Conservation (phyloP, 2,113 vertebrate species). For the Corvus cornix region DNA sequence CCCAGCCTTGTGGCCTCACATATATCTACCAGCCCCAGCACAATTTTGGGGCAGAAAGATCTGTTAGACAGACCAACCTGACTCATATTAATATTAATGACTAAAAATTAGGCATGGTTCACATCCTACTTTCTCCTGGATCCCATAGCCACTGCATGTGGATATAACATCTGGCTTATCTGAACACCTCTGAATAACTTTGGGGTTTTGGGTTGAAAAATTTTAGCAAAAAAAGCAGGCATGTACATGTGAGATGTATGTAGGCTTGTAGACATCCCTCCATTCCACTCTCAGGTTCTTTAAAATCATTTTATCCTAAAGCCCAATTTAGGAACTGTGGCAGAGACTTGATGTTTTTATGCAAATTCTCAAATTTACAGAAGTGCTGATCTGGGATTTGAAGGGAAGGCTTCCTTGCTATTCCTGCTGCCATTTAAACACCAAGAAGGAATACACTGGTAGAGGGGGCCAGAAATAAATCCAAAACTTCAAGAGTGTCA, state of each 20-base stretch:
- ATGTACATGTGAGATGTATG: background rate
- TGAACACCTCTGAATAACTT: background rate
- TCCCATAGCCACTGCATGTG: background rate
- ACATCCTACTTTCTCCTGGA: background rate
- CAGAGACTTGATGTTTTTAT: background rate
- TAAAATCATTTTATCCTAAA: background rate
- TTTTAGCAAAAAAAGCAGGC: background rate
- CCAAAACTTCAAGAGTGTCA: background rate
- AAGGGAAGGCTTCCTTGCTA: background rate
- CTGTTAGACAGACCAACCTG: background rate
- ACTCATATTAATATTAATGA: background rate
- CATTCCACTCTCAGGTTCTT: background rate
- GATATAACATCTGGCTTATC: background rate
- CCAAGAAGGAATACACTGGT: background rate
- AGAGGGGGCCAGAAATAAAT: background rate
- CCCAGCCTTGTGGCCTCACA: background rate
- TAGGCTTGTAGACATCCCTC: background rate
- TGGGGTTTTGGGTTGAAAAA: background rate
- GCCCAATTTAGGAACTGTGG: background rate
- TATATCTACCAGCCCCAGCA: background rate
- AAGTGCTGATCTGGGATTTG: conserved; percentile 19
- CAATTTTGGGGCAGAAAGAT: background rate
- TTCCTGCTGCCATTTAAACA: conserved; percentile 18
- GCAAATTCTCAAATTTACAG: conserved; percentile 32
- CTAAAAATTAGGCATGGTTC: background rate